Percentiles rank a stretch among this genome's conserved stretches.
These are phyloP conservation scores for Hypotaenidia philippensis DNA, from an alignment of 2,797 vertebrate genomes.

Conservation along the genomic window DNA sequence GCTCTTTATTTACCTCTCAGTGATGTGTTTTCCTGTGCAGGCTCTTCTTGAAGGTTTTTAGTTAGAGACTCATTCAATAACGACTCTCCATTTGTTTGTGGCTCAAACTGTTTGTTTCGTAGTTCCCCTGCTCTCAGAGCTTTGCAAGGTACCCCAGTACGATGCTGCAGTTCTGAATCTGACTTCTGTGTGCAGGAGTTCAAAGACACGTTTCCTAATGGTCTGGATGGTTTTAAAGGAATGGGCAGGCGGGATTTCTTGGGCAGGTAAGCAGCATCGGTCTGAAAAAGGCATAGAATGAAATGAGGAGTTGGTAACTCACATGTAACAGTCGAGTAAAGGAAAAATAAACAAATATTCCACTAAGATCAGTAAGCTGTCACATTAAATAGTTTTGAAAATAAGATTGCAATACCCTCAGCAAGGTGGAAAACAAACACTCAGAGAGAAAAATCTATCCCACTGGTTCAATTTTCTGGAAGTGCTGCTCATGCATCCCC, in stretches of 20 bases:
- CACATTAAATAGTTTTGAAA: background rate
- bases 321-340: background rate
- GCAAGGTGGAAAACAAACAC: background rate
- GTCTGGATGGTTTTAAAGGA: conserved; percentile 75
- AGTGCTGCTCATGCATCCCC: background rate
- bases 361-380: background rate
- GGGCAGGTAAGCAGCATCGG: background rate
- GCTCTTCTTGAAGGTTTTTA: background rate
- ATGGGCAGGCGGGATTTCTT: conserved; percentile 88
- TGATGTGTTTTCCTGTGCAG: background rate
- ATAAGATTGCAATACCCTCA: background rate
- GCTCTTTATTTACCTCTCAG: conserved; percentile 59
- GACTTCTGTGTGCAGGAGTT: conserved; percentile 15
- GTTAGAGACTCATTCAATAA: conserved; percentile 68
- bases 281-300: background rate
- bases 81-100: conserved; percentile 74
- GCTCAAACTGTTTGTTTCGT: conserved; percentile 64
- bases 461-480: background rate
- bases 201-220: conserved; percentile 26
- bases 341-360: background rate
- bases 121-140: conserved; percentile 72
- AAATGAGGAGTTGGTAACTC: background rate
- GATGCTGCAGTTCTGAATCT: conserved; percentile 69
- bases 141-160: conserved; percentile 69
- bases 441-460: background rate